Base-by-base conservation (phyloP, 2,888 invertebrate species). In the Sycophila texana region DNA sequence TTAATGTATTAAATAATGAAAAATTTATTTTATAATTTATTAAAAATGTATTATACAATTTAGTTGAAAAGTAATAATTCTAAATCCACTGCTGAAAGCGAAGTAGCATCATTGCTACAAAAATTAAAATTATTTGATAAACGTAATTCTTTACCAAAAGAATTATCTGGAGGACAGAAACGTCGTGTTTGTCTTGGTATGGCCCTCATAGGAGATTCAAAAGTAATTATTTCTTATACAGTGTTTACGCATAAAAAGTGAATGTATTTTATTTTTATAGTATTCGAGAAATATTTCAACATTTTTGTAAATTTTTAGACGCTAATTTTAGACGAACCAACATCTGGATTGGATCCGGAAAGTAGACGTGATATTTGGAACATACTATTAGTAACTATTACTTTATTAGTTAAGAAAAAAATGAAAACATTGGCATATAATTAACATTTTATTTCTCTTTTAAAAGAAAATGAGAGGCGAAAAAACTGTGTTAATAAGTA, bases 131-230 rank as follows among this genome's bases (percentile, higher is more conserved):
- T 96, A 65, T 85, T 86, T 0, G 92, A 93, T 0, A 97, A 97
- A 88, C 91, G 91, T 1, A 86, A 94, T 83, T 91, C 91, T 47
- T 88, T 92, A 82, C 93, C 94, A 0, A 88, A 89, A 47, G 92
- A 93, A 65, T 90, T 98, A 78, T 98, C 97, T 0, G 97, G 97
- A 10, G 98, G 98, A n/a, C 97, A 97, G 94, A 96, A 96, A 91
- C 92, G 98, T 63, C 95, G 97, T 82, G 90, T 98, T 73, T 96
- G 95, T 73, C 92, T 97, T 26, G 96, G 95, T 20, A 95, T 96
- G 87, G 96, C 97, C 0, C 92, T 97, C 70, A 93, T 96, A 39
- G 96, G 96, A 0, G 93, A 93, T 81, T 94, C 96, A 7, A 92
- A 91, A 84, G 91, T 91, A 82, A 81, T 80, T 83, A 30, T 39